phyloP scores from a whole-genome alignment of 92 coral and sea anemone genomes.

The Siderastrea siderea region DNA sequence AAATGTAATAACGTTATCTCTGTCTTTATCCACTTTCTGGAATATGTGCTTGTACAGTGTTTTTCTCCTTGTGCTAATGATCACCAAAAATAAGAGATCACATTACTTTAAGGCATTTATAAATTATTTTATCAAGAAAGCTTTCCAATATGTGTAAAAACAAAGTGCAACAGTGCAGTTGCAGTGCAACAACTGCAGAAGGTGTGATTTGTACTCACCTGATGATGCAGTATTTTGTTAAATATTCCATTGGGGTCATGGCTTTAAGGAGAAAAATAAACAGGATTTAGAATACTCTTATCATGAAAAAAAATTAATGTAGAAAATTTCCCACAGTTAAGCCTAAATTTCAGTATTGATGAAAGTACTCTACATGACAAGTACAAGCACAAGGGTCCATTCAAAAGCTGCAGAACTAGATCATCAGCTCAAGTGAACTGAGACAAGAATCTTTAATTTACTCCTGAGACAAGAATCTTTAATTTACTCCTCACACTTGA shows the following conservation, averaged over 20 bases:
- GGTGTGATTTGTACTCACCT: slow-evolving; percentile 66
- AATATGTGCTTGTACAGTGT: slow-evolving; percentile 92
- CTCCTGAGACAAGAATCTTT: no score
- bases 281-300: no score
- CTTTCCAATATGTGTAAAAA: not conserved
- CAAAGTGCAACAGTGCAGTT: not conserved
- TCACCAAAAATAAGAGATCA: not conserved
- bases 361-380: no score
- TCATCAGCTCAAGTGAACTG: no score
- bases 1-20: slow-evolving; percentile 88
- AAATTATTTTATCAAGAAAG: not conserved
- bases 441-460: no score
- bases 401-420: no score
- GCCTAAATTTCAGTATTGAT: no score
- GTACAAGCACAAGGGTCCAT: no score
- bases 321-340: no score
- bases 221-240: slow-evolving; percentile 90
- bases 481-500: no score
- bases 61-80: slow-evolving; percentile 91
- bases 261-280: slow-evolving; percentile 50
- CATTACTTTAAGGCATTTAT: not conserved
- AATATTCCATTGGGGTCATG: slow-evolving; percentile 95
- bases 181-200: not conserved
- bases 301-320: no score
- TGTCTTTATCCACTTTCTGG: slow-evolving; percentile 90